A percentile compares a stretch with the other conserved stretches of the same genome.
Evolutionary conservation across 2,797 vertebrate genomes (phyloP).

Genomic region (Lophius americanus): DNA sequence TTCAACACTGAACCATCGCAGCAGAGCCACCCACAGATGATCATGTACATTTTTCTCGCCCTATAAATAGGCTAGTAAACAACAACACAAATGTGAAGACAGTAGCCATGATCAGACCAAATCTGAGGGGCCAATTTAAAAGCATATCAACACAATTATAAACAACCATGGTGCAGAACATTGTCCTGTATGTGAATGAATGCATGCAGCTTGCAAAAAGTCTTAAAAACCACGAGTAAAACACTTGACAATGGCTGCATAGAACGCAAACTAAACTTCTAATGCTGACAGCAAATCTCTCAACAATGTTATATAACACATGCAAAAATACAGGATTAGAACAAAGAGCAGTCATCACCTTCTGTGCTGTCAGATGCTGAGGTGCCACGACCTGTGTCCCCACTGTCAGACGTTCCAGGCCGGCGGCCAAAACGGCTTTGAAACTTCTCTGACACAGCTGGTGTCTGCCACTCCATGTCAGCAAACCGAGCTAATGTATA

Average conservation of each 20-base stretch:
- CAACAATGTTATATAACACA: constrained; percentile 41
- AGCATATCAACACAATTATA: not conserved
- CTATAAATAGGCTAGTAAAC: constrained; percentile 57
- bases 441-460: constrained; percentile 85
- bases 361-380: constrained; percentile 88
- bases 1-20: constrained; percentile 27
- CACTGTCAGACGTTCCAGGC: constrained; percentile 81
- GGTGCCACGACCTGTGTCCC: constrained; percentile 85
- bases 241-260: not conserved
- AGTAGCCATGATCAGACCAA: constrained; percentile 13
- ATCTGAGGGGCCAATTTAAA: not conserved
- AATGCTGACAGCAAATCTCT: constrained; percentile 6
- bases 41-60: constrained; percentile 41
- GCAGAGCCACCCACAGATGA: constrained; percentile 31
- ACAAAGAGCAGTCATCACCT: constrained; percentile 80
- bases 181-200: not conserved
- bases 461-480: constrained; percentile 90
- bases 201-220: not conserved
- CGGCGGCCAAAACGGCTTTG: constrained; percentile 85
- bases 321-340: constrained; percentile 21
- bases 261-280: not conserved
- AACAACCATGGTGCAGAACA: not conserved
- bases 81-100: constrained; percentile 35
- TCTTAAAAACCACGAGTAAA: not conserved
- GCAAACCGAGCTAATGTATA: constrained; percentile 65